These are phyloP conservation scores for Leptodactylus fuscus DNA, from an alignment of 2,113 vertebrate species.

Conservation along the genomic window DNA sequence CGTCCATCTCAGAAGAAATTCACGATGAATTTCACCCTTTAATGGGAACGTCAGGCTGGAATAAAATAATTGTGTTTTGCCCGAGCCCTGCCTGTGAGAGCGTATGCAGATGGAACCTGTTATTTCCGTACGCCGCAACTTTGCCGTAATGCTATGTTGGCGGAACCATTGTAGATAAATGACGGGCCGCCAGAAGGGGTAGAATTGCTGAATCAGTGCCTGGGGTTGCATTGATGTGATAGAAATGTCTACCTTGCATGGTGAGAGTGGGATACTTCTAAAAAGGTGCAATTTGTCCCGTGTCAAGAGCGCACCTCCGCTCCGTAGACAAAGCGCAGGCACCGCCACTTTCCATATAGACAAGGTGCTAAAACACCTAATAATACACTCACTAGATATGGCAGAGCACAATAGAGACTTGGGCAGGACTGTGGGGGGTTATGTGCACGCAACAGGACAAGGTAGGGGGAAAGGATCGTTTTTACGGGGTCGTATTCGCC, in stretches of 20 bases:
- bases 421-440: background rate
- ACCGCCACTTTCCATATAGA: background rate
- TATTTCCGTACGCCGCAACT: background rate
- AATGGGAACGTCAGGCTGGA: background rate
- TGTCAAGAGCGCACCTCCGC: background rate
- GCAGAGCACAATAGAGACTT: background rate
- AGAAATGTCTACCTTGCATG: constrained; percentile 8
- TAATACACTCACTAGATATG: background rate
- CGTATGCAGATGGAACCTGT: constrained; percentile 20
- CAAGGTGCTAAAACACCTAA: background rate
- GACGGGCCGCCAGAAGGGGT: background rate
- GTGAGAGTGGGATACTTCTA: background rate
- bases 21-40: background rate
- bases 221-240: background rate
- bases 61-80: background rate
- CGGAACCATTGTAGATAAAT: background rate
- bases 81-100: background rate
- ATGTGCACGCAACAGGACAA: no score
- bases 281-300: constrained; percentile 12
- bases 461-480: no score
- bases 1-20: background rate
- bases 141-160: constrained; percentile 1
- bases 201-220: constrained; percentile 31
- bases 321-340: background rate
- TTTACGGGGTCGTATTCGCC: no score